phyloP scores from a whole-genome alignment of 2,888 invertebrate genomes.

The Camptogramma bilineatum region DNA sequence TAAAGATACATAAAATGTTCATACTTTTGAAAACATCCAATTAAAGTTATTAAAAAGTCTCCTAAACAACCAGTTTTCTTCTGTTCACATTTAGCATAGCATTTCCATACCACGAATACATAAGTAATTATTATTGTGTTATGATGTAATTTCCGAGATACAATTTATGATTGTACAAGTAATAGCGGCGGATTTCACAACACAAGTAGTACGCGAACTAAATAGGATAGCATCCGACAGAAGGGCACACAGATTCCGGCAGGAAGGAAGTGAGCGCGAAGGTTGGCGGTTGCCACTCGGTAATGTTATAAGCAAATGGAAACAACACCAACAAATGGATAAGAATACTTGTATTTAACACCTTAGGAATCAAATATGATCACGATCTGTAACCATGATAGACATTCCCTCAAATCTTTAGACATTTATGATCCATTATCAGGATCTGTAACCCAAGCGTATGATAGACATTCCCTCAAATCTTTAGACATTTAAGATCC shows the following conservation, averaged over 20 bases:
- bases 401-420: too few relatives aligned
- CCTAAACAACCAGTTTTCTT: slow-evolving; percentile 1
- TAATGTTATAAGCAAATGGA: slow-evolving; percentile 23
- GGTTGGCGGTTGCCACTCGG: slow-evolving; percentile 25
- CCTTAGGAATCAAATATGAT: too few relatives aligned
- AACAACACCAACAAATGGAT: slow-evolving; percentile 14
- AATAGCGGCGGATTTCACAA: slow-evolving; percentile 22
- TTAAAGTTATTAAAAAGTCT: background rate
- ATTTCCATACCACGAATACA: background rate
- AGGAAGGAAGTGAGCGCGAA: slow-evolving; percentile 32
- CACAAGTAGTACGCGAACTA: slow-evolving; percentile 22
- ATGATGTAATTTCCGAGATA: background rate
- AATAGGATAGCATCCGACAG: slow-evolving; percentile 29
- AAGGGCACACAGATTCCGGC: slow-evolving; percentile 33
- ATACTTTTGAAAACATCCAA: background rate
- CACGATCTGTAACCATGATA: too few relatives aligned
- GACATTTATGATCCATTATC: too few relatives aligned
- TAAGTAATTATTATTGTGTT: background rate
- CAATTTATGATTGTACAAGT: slow-evolving; percentile 13
- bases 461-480: too few relatives aligned
- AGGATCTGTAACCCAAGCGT: too few relatives aligned
- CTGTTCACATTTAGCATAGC: background rate
- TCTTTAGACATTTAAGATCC: too few relatives aligned
- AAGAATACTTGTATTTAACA: background rate
- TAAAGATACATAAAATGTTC: slow-evolving; percentile 14